Base-by-base conservation (phyloP, 2,113 vertebrate genomes). In the Eira barbara region DNA sequence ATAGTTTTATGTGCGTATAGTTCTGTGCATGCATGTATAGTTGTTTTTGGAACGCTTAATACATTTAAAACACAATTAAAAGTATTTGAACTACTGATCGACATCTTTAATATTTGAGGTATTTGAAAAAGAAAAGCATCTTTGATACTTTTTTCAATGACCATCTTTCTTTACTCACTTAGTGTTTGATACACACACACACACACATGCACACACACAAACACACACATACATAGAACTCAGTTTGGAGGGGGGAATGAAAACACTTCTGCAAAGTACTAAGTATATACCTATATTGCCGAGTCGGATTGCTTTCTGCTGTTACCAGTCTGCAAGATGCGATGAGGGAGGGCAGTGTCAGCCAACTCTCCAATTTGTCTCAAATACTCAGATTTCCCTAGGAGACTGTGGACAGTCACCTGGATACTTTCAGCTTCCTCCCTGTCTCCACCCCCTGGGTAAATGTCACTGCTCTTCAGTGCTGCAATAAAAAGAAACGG, bases 71-170 rank as follows among this genome's bases (percentile, higher is more conserved):
- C 23, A n/a, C 76, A 57, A 80, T 79, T 95, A 69, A 95, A 97
- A 78, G 69, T 84, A 57, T 95, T 94, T 81, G 57, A 95, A 61
- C 89, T 95, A 18, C 84, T 79, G 45, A 81, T 71, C 34, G 42
- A 87, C 90, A 96, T 96, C 55, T 95, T 89, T 96, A 95, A 76
- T 92, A 84, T 83, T 88, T 91, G 34, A 97, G 45, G 23, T 89
- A 45, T 81, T 96, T 73, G 10, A 42, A 82, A 92, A 69, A 95
- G 39, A 81, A 86, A 94, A 74, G 21, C 12, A 57, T 80, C 5
- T 84, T 84, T 89, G 34, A 88, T 82, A 21, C 29, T 95, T 87
- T 91, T 47, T 31, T 80, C 74, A 90, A 2, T 85, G 74, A 81
- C 36, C 82, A 81, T 57, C 71, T 97, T 96, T 65, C 39, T 94